Base-by-base conservation (phyloP, 2,888 invertebrate genomes). In the Parthenolecanium corni region DNA sequence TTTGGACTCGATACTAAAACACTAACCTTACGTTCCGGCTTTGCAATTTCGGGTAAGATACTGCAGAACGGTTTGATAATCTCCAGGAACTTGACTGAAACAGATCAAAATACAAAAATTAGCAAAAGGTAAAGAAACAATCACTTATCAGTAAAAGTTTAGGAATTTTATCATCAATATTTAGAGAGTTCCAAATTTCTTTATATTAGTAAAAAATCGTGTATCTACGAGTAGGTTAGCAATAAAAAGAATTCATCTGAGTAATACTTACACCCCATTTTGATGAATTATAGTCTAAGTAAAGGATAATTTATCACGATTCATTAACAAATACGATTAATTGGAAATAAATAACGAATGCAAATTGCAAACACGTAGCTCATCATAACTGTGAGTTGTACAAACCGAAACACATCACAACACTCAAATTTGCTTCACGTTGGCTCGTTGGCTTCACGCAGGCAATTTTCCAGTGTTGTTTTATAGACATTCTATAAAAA, bases 41-140 rank as follows among this genome's bases (percentile, higher is more conserved):
- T 98, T 71, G 95, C 93, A 75, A 98, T 97, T 83, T 98, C 98
- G 69, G 98, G 98, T 77, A 98, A 81, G 79, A 99, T 94, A 80
- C 96, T 95, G 84, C 98, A 98, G 78, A 98, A 99, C 68, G 98
- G 98, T 79, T 95, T 96, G 75, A 99, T 96, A 76, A 98, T 95
- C 82, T 98, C 98, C 73, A 98, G 83, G 81, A 98, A 98, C 84
- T 98, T 98, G 72, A 98, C 66, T 66, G 65, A 53, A 65, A 66
- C n/a, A n/a, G n/a, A n/a, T n/a, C n/a, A n/a, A n/a, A n/a, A n/a
- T n/a, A n/a, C n/a, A n/a, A n/a, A n/a, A n/a, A n/a, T n/a, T n/a
- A 58, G 23, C 11, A 23, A 20, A 11, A 12, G 20, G 21, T 20
- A 61, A 16, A 49, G 11, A 14, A 25, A 53, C 6, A 23, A 53